A percentile compares a stretch with the other conserved stretches of the same genome.
Conservation (phyloP, 1,140 invertebrate species). For the Drosophila pruinosa region DNA sequence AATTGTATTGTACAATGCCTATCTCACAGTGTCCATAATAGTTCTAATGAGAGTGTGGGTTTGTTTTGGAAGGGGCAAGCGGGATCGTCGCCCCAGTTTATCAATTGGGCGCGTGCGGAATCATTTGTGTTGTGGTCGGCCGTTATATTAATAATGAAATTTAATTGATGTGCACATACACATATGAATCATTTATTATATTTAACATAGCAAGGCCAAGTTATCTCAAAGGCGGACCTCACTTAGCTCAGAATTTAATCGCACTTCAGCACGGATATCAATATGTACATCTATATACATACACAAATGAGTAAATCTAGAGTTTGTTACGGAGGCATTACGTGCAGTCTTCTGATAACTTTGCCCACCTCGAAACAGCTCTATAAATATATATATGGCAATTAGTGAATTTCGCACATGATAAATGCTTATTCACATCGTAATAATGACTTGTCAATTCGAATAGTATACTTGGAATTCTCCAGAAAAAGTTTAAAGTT, state of each 20-base stretch:
- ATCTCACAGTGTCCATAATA: background rate
- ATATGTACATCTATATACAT: background rate
- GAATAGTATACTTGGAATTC: no score
- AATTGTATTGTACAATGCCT: background rate
- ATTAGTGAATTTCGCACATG: no score
- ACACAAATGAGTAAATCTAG: no score
- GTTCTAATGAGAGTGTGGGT: background rate
- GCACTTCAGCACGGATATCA: background rate
- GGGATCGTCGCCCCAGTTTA: conserved; percentile 4
- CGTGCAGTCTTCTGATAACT: background rate
- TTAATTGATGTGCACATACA: conserved; percentile 15
- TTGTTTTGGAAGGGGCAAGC: background rate
- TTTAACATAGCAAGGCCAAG: background rate
- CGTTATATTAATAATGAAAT: conserved; percentile 3
- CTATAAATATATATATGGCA: no score
- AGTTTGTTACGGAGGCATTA: background rate
- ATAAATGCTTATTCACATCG: no score
- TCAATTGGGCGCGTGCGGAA: conserved; percentile 24
- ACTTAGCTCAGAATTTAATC: background rate
- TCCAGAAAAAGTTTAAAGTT: no score
- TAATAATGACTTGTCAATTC: no score
- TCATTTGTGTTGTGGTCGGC: background rate
- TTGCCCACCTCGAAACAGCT: no score
- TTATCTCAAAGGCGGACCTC: background rate
- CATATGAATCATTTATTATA: background rate